Evolutionary conservation across 2,113 vertebrate genomes (phyloP).

Genomic region (Nothoprocta perdicaria): DNA sequence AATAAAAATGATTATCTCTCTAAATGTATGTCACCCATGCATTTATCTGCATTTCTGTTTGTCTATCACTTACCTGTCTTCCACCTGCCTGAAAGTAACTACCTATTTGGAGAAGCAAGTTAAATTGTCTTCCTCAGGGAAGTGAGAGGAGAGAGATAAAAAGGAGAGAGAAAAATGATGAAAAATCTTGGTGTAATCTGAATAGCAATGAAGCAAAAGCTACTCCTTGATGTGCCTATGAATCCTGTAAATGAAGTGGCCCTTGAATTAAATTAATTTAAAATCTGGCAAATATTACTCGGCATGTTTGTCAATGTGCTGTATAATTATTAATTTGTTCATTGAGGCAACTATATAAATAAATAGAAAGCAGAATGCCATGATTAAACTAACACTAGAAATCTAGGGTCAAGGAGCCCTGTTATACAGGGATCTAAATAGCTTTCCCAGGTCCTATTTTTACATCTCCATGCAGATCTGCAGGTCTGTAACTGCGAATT

Average conservation of each 20-base stretch:
- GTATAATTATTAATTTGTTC: conserved; percentile 90
- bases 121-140: conserved; percentile 72
- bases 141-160: conserved; percentile 59
- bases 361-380: conserved; percentile 86
- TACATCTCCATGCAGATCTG: conserved; percentile 76
- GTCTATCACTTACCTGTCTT: conserved; percentile 78
- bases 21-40: conserved; percentile 68
- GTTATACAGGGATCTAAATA: conserved; percentile 78
- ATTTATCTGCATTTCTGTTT: conserved; percentile 76
- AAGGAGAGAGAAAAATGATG: conserved; percentile 69
- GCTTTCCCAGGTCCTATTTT: conserved; percentile 83
- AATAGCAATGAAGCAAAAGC: conserved; percentile 81
- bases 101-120: conserved; percentile 73
- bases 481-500: conserved; percentile 79
- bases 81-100: conserved; percentile 75
- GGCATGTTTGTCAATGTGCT: conserved; percentile 86
- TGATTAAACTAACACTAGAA: conserved; percentile 83
- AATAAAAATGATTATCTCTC: conserved; percentile 73
- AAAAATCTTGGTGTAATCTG: conserved; percentile 76
- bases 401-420: conserved; percentile 82
- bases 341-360: conserved; percentile 85
- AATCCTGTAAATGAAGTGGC: conserved; percentile 86
- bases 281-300: conserved; percentile 87
- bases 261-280: conserved; percentile 89
- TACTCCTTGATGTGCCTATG: conserved; percentile 79